phyloP scores from a whole-genome alignment of 2,888 invertebrate species.

The Agelastica alni region DNA sequence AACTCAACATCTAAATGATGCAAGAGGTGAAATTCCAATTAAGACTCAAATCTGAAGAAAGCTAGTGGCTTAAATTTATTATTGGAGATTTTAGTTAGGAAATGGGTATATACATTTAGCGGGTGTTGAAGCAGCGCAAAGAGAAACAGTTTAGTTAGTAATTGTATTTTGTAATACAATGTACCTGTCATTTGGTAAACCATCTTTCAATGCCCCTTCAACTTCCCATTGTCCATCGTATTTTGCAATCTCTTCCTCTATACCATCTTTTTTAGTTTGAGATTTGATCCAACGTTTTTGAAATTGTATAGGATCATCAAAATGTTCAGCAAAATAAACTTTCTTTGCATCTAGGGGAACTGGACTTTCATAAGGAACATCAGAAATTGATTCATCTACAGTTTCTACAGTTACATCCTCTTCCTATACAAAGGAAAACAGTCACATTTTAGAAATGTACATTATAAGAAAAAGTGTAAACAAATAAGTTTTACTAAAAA shows the following conservation, averaged over 20 bases:
- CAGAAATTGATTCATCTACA: slow-evolving; percentile 48
- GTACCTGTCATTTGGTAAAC: slow-evolving; percentile 72
- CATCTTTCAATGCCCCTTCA: slow-evolving; percentile 76
- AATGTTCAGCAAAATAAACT: slow-evolving; percentile 82
- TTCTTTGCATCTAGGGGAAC: slow-evolving; percentile 62
- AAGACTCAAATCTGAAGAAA: too few species aligned
- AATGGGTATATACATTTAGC: too few species aligned
- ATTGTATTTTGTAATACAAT: too few species aligned
- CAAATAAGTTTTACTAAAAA: too few species aligned
- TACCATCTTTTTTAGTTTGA: slow-evolving; percentile 79
- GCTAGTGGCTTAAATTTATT: too few species aligned
- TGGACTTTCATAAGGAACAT: slow-evolving; percentile 73
- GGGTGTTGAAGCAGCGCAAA: too few species aligned
- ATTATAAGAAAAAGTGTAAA: too few species aligned
- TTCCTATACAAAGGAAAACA: slow-evolving; percentile 10
- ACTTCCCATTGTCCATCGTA: slow-evolving; percentile 87
- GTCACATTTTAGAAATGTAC: too few species aligned
- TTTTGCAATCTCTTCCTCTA: slow-evolving; percentile 88
- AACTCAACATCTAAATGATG: too few species aligned
- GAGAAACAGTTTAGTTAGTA: too few species aligned
- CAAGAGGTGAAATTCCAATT: too few species aligned
- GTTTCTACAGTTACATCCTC: slow-evolving; percentile 50
- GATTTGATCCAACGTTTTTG: slow-evolving; percentile 84
- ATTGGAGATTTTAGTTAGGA: too few species aligned
- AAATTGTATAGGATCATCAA: slow-evolving; percentile 76